phyloP scores from a whole-genome alignment of 1,140 invertebrate species.

The Cotesia chilonis region DNA sequence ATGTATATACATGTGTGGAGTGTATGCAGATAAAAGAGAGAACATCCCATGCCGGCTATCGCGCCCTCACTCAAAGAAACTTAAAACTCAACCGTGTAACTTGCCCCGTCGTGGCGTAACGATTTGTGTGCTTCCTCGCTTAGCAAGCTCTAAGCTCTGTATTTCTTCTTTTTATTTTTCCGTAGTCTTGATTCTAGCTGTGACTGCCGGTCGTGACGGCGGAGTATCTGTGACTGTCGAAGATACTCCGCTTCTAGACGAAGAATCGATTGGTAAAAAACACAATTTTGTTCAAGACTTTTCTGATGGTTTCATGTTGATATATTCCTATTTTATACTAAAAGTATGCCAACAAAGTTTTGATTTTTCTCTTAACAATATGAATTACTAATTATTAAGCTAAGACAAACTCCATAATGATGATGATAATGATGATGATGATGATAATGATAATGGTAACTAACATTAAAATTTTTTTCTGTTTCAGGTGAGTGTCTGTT shows the following conservation, averaged over 20 bases:
- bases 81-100: conserved; percentile 24
- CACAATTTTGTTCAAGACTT: no score
- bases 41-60: conserved; percentile 22
- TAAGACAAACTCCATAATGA: not conserved
- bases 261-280: conserved; percentile 7
- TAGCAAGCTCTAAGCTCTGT: not conserved
- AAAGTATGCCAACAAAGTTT: no score
- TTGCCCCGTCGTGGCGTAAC: conserved; percentile 26
- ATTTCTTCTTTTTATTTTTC: not conserved
- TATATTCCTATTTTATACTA: no score
- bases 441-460: not conserved
- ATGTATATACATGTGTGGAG: conserved; percentile 1
- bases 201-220: not conserved
- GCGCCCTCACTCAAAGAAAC: conserved; percentile 29
- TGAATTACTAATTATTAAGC: no score
- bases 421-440: not conserved
- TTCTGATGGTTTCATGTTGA: no score
- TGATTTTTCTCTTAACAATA: not conserved
- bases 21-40: conserved; percentile 17
- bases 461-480: conserved; percentile 32
- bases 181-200: not conserved
- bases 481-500: conserved; percentile 38
- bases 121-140: conserved; percentile 21
- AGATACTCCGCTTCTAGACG: conserved; percentile 1
- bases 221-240: no score